phyloP scores from a whole-genome alignment of 1,140 invertebrate genomes.

The Rhagoletis pomonella region DNA sequence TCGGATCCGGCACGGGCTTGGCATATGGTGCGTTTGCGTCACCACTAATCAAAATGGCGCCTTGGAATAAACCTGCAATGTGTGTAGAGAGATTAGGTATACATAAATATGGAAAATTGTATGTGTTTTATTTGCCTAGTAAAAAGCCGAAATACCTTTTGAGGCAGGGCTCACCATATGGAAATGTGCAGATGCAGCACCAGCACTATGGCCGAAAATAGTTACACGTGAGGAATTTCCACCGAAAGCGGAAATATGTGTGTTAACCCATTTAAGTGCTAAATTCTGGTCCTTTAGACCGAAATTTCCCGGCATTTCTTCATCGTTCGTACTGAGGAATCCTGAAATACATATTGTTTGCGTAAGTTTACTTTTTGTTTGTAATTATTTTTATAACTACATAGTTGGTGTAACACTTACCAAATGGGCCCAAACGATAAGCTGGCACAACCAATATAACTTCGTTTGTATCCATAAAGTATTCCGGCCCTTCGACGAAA shows the following conservation, averaged over 20 bases:
- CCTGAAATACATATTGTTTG: conserved; percentile 58
- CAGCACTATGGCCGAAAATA: conserved; percentile 84
- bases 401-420: conserved; percentile 50
- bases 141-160: conserved; percentile 62
- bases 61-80: conserved; percentile 74
- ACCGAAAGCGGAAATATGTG: conserved; percentile 77
- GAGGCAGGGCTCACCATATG: conserved; percentile 63
- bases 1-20: conserved; percentile 73
- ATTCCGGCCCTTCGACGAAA: conserved; percentile 69
- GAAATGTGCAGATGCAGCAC: conserved; percentile 76
- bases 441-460: conserved; percentile 77
- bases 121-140: conserved; percentile 58
- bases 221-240: conserved; percentile 84
- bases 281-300: conserved; percentile 70
- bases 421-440: conserved; percentile 77
- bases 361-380: not conserved
- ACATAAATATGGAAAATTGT: not conserved
- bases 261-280: conserved; percentile 66
- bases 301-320: conserved; percentile 64
- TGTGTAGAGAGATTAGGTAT: not conserved
- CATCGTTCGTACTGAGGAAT: conserved; percentile 57
- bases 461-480: conserved; percentile 74
- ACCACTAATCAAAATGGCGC: conserved; percentile 77
- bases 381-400: not conserved
- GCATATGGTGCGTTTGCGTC: conserved; percentile 76